Conservation (phyloP, 2,113 vertebrate species). For the Papio anubis region DNA sequence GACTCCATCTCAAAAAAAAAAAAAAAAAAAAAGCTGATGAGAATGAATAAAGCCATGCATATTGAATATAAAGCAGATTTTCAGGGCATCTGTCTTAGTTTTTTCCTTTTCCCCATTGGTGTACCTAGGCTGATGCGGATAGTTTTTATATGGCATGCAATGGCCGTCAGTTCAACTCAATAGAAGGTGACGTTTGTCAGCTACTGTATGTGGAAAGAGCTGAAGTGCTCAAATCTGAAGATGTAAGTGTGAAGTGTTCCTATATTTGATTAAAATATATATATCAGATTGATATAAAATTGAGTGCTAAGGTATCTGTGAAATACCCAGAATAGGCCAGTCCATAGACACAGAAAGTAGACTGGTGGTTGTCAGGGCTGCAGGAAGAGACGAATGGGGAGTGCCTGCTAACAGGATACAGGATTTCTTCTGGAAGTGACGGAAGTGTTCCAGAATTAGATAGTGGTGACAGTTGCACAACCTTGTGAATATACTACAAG, state of each 20-base stretch:
- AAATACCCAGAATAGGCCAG: not conserved
- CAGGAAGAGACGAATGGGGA: not conserved
- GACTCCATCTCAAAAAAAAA: too few species aligned
- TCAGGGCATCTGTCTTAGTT: too few species aligned
- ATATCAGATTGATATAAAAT: not conserved
- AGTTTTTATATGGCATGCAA: conserved; percentile 96
- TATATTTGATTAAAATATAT: not conserved
- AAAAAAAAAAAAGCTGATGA: not conserved
- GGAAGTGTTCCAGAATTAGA: conserved; percentile 9
- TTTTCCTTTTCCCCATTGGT: conserved; percentile 1
- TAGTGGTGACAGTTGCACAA: not conserved
- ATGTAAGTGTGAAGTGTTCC: conserved; percentile 83
- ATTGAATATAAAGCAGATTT: not conserved
- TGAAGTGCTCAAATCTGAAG: conserved; percentile 95
- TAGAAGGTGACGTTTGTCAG: conserved; percentile 97
- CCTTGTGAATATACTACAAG: not conserved
- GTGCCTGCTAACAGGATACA: not conserved
- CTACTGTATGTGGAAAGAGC: conserved; percentile 97
- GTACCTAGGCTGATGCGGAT: conserved; percentile 92
- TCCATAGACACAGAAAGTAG: not conserved
- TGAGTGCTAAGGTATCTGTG: not conserved
- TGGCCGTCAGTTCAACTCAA: conserved; percentile 96
- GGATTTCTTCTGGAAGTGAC: not conserved
- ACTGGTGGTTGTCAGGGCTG: not conserved
- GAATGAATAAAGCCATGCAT: not conserved